Conservation (phyloP, 2,113 vertebrate genomes). For the Macquaria ambigua region DNA sequence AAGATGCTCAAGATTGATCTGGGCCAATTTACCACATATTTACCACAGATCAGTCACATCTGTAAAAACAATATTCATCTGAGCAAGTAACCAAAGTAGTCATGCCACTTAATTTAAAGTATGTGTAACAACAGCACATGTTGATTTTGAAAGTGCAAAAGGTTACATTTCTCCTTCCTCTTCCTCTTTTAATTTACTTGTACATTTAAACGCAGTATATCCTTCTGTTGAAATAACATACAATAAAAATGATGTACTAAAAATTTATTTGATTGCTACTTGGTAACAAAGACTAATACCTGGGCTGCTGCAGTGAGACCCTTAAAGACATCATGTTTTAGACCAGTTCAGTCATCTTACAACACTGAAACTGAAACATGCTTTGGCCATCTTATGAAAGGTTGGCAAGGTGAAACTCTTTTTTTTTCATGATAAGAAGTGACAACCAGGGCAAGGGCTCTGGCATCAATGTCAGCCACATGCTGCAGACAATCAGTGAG, state of each 20-base stretch:
- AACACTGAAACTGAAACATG: background rate
- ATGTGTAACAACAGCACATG: background rate
- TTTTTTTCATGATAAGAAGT: background rate
- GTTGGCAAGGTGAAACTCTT: background rate
- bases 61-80: background rate
- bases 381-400: background rate
- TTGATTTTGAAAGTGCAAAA: conserved; percentile 5
- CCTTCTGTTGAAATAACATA: background rate
- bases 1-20: background rate
- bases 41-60: background rate
- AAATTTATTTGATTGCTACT: background rate
- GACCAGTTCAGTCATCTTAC: background rate
- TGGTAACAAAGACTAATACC: background rate
- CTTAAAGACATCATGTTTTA: background rate
- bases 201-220: too few relatives aligned
- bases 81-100: background rate
- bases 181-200: background rate
- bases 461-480: background rate
- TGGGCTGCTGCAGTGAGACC: background rate
- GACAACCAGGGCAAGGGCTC: background rate
- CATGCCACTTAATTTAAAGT: background rate
- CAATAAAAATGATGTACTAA: background rate
- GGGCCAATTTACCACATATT: too few relatives aligned
- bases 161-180: background rate
- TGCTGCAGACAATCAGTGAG: background rate